Conservation (phyloP, 2,888 invertebrate species). For the Thymelicus lineola region DNA sequence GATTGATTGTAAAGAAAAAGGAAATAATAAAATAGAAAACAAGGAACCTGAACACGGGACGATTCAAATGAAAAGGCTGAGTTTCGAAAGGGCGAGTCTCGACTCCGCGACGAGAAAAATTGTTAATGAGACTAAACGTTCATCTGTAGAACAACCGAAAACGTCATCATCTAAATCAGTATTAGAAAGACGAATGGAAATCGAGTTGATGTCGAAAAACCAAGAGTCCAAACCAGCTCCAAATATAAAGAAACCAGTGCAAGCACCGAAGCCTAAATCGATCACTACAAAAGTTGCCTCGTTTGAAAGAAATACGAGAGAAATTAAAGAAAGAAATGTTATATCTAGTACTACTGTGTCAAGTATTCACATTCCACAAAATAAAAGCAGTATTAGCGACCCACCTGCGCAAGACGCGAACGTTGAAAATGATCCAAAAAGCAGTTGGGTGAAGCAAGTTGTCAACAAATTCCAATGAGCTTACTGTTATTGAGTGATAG, state of each 20-base stretch:
- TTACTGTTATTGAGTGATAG: constrained; percentile 54
- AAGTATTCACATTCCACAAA: constrained; percentile 55
- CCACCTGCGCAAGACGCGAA: constrained; percentile 45
- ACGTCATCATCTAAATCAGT: constrained; percentile 68
- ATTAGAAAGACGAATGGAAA: constrained; percentile 76
- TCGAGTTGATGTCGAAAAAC: constrained; percentile 71
- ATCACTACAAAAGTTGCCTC: constrained; percentile 72
- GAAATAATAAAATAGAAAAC: constrained; percentile 39
- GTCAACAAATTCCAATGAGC: constrained; percentile 89
- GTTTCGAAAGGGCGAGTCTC: constrained; percentile 79
- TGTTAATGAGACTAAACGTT: constrained; percentile 50
- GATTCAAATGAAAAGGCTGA: constrained; percentile 75
- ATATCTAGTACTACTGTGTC: constrained; percentile 52
- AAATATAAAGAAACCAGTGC: constrained; percentile 60
- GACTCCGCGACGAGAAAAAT: constrained; percentile 75
- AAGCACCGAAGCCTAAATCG: constrained; percentile 66
- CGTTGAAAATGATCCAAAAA: constrained; percentile 72
- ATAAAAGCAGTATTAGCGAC: constrained; percentile 55
- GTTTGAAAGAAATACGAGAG: constrained; percentile 67
- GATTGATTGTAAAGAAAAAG: constrained; percentile 39
- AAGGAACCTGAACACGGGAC: constrained; percentile 56
- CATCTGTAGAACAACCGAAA: constrained; percentile 65
- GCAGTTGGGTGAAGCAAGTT: constrained; percentile 90
- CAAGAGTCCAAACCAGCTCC: constrained; percentile 56
- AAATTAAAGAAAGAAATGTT: constrained; percentile 50